Evolutionary conservation across 2,797 vertebrate genomes (phyloP).

Genomic region (Cynodonichthys magdalenae): DNA sequence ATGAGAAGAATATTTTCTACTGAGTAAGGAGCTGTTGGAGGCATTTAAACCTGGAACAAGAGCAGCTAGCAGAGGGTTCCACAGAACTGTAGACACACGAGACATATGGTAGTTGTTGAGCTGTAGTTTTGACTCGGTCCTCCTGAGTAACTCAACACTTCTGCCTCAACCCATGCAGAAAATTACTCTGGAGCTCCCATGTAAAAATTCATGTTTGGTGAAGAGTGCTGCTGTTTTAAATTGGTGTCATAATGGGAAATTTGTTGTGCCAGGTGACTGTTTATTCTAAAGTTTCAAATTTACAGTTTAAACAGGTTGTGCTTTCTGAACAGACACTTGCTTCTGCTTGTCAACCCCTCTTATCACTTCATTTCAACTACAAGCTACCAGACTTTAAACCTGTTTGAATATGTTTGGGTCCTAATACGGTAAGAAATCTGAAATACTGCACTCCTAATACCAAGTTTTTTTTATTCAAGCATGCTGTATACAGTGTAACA

Average conservation of each 20-base stretch:
- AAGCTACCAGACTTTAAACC: background rate
- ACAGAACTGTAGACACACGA: constrained; percentile 24
- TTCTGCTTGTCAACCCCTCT: background rate
- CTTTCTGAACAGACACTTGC: background rate
- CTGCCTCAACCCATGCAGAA: constrained; percentile 70
- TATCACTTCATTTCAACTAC: background rate
- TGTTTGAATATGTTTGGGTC: background rate
- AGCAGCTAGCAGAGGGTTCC: constrained; percentile 35
- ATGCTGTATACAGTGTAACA: background rate
- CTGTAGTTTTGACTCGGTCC: constrained; percentile 32
- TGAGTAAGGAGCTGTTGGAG: constrained; percentile 18
- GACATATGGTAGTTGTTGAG: constrained; percentile 8
- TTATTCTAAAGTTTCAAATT: constrained; percentile 24
- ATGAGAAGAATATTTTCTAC: constrained; percentile 5
- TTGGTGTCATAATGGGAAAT: constrained; percentile 32
- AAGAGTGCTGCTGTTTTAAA: constrained; percentile 50
- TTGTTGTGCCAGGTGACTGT: constrained; percentile 17
- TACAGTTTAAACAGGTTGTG: constrained; percentile 8
- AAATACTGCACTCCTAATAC: background rate
- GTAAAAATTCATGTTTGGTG: constrained; percentile 61
- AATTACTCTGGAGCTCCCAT: constrained; percentile 59
- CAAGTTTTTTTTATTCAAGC: background rate
- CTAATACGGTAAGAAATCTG: background rate
- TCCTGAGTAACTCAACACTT: constrained; percentile 32
- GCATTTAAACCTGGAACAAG: constrained; percentile 20